Base-by-base conservation (phyloP, 2,797 vertebrate species). In the Acanthurus tractus region DNA sequence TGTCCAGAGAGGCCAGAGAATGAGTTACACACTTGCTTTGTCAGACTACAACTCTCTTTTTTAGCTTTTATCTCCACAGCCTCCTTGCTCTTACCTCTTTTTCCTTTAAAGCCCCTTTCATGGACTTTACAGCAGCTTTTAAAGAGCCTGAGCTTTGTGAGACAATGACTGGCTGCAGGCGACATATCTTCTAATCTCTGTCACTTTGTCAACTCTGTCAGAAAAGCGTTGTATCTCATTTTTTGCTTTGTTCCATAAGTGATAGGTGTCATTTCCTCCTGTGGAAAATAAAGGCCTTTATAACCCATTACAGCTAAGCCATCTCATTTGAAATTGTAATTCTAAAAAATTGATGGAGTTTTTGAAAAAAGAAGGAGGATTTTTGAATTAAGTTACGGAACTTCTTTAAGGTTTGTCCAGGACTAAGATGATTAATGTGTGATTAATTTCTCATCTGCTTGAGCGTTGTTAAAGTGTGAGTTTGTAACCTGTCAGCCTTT, bases 1-100 rank as follows among this genome's bases (percentile, higher is more conserved):
- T 74, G 75, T 76, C 68, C 69, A 78, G 56, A 81, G 79, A 65
- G 90, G 85, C 76, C 80, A 85, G 81, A 84, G 82, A 89, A 92
- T 92, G 84, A 88, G 88, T 93, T 90, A 91, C 89, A 90, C 65
- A 59, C 67, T 74, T 78, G 74, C 87, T 90, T 92, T 93, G 88
- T 91, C 76, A 83, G 70, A 90, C 78, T 79, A n/a, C 66, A 64
- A 25, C 66, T 78, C 86, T 75, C 77, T 90, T 91, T 90, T 83
- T 85, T 83, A 84, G 83, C 87, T 86, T 95, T 94, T 89, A 92
- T 92, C 85, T 82, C 49, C 76, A 65, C 74, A 62, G 62, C 76
- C 79, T 82, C 68, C 66, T 83, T 87, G 67, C 70, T 78, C 88
- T 85, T 83, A 65, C 57, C 69, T 71, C 54, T 67, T 69, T 64